Evolutionary conservation across 2,113 vertebrate species (phyloP).

Genomic region (Callionymus lyra): DNA sequence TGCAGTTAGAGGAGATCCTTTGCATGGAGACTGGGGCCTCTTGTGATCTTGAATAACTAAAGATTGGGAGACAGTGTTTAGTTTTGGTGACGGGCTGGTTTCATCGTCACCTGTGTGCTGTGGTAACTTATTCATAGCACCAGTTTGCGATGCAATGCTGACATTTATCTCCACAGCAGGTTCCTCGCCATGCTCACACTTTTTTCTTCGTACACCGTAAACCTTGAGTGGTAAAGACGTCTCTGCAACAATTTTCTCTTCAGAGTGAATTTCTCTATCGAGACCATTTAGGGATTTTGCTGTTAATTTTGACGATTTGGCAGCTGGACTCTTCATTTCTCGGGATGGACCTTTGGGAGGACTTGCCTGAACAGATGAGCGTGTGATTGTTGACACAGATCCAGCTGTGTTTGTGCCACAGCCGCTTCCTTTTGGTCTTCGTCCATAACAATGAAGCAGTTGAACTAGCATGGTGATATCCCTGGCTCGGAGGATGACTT

Average conservation of each 20-base stretch:
- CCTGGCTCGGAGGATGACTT: slow-evolving; percentile 42
- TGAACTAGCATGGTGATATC: slow-evolving; percentile 36
- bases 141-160: slow-evolving; percentile 31
- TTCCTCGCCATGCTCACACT: slow-evolving; percentile 10
- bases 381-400: slow-evolving; percentile 42
- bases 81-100: too few relatives aligned
- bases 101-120: slow-evolving; percentile 2
- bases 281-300: too few relatives aligned
- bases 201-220: too few relatives aligned
- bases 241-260: too few relatives aligned
- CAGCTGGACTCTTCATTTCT: background rate
- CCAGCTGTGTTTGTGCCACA: slow-evolving; percentile 11
- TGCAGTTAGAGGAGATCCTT: slow-evolving; percentile 1
- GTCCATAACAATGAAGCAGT: slow-evolving; percentile 61
- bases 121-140: slow-evolving; percentile 2
- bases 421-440: slow-evolving; percentile 42
- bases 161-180: slow-evolving; percentile 45
- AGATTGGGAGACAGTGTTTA: too few relatives aligned
- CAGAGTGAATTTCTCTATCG: too few relatives aligned
- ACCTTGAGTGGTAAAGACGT: too few relatives aligned
- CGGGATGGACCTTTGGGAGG: slow-evolving; percentile 13
- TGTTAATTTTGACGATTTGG: too few relatives aligned
- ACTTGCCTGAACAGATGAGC: slow-evolving; percentile 41
- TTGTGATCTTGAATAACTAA: background rate
- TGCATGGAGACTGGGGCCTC: slow-evolving; percentile 21